Conservation (phyloP, 2,888 invertebrate species). For the Cenopis cana region DNA sequence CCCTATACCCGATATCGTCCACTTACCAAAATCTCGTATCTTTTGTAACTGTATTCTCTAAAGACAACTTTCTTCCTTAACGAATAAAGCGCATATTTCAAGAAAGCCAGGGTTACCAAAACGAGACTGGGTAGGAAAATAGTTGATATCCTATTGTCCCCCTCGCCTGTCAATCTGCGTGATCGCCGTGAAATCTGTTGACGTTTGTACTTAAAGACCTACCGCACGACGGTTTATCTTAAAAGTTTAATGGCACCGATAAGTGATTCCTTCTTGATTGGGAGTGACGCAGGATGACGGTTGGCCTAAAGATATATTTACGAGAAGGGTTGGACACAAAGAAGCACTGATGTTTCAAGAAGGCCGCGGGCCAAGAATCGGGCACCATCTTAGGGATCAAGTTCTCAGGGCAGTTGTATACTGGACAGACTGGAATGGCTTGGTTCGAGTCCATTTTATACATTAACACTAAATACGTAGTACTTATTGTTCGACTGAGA, state of each 20-base stretch:
- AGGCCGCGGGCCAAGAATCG: neutral
- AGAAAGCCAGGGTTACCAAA: neutral
- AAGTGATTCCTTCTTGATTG: constrained; percentile 40
- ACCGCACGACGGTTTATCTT: constrained; percentile 59
- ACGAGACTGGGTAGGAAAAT: constrained; percentile 1
- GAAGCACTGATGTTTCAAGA: neutral
- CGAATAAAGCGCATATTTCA: neutral
- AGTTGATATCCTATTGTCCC: constrained; percentile 39
- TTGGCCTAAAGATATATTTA: neutral
- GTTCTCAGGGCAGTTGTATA: neutral
- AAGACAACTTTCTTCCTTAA: neutral
- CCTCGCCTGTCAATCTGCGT: constrained; percentile 65
- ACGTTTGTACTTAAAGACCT: constrained; percentile 59
- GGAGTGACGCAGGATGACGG: constrained; percentile 16
- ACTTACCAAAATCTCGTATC: neutral
- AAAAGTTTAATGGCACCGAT: constrained; percentile 49
- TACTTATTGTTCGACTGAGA: too few relatives aligned
- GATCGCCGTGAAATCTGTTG: constrained; percentile 69
- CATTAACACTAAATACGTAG: too few relatives aligned
- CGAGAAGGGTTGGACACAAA: neutral
- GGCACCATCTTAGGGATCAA: neutral
- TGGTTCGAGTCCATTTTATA: too few relatives aligned
- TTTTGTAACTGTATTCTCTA: neutral
- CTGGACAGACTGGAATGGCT: too few relatives aligned
- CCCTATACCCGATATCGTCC: constrained; percentile 11